These are phyloP conservation scores for Platalea minor DNA, from an alignment of 2,797 vertebrate species.

Conservation along the genomic window DNA sequence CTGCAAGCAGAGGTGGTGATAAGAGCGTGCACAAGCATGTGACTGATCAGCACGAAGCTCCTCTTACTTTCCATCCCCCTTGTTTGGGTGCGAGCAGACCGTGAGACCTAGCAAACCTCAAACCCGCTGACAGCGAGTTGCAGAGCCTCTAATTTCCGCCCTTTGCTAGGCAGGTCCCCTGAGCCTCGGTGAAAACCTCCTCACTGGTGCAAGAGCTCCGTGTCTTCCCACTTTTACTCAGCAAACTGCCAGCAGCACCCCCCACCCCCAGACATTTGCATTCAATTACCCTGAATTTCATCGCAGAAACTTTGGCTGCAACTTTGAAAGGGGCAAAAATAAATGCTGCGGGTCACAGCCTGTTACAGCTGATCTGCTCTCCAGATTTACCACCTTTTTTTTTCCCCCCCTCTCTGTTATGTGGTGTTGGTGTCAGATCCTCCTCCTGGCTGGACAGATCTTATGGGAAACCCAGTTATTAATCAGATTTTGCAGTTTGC, in stretches of 20 bases:
- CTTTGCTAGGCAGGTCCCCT: not conserved
- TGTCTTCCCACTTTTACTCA: not conserved
- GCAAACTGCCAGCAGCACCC: not conserved
- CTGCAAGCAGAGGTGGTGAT: accelerated
- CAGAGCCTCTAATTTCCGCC: not conserved
- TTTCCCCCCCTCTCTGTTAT: not conserved
- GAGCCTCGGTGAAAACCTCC: not conserved
- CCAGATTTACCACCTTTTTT: not conserved
- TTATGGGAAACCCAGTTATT: not conserved
- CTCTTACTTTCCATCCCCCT: not conserved
- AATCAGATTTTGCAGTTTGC: not conserved
- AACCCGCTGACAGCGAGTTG: not conserved
- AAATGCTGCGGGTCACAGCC: not conserved
- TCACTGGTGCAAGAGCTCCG: not conserved
- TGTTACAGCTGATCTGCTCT: not conserved
- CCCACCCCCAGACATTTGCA: not conserved
- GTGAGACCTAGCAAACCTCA: not conserved
- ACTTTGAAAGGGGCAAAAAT: not conserved
- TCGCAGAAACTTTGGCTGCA: not conserved
- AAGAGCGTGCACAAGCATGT: accelerated
- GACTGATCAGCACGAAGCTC: not conserved
- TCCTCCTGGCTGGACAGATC: not conserved
- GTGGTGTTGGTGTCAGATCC: not conserved
- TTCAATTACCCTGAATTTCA: not conserved
- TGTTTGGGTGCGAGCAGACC: not conserved